Conservation (phyloP, 2,797 vertebrate genomes). For the Pterois miles region DNA sequence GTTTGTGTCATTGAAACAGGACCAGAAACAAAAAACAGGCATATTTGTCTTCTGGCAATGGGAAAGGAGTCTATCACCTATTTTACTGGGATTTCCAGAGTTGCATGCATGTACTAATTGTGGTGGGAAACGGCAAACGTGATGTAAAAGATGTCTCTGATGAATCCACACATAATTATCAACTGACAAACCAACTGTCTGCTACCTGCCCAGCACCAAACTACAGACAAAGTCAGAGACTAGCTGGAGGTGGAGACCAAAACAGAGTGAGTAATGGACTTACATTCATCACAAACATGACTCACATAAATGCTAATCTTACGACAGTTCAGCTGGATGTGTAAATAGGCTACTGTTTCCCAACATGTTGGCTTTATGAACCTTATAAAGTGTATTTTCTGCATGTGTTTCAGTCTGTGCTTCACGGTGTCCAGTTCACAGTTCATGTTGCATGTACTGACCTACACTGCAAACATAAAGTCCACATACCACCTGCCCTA, state of each 20-base stretch:
- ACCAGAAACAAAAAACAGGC: neutral
- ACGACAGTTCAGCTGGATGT: neutral
- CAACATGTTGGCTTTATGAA: neutral
- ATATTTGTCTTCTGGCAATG: neutral
- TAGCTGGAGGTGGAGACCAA: neutral
- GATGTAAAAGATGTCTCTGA: neutral
- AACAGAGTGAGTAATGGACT: neutral
- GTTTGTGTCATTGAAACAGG: neutral
- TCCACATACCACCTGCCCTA: conserved; percentile 38
- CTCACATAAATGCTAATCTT: neutral
- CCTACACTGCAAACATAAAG: conserved; percentile 37
- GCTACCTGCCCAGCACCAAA: neutral
- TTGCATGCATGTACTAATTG: neutral
- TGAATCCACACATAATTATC: neutral
- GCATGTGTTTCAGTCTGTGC: conserved; percentile 26
- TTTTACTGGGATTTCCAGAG: fast-evolving
- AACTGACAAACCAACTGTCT: neutral
- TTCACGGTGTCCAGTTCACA: conserved; percentile 52
- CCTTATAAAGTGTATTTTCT: neutral
- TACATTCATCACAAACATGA: too few species aligned
- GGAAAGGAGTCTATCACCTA: fast-evolving
- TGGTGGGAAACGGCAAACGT: neutral
- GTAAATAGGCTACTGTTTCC: too few species aligned
- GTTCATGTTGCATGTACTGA: conserved; percentile 48
- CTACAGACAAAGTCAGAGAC: neutral